Evolutionary conservation across 2,113 vertebrate species (phyloP), one percentile per base, ranked within the genome.

Genomic region (Zosterops japonicus): DNA sequence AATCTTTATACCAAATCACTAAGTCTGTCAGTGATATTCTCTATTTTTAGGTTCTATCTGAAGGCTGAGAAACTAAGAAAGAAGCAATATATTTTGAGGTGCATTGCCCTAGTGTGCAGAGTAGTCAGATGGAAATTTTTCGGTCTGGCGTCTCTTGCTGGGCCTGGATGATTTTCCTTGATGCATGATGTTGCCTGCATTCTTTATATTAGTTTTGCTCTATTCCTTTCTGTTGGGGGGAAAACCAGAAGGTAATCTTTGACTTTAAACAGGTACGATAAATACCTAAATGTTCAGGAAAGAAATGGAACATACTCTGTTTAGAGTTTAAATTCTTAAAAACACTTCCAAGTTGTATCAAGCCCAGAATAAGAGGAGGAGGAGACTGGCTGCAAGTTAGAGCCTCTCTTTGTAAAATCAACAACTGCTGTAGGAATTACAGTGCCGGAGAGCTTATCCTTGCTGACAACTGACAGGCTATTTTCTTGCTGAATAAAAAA

Each of bases 401-500:
- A 4, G 1, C 35, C 29, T 93, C 42, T 49, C 42, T 80, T 47
- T 42, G 25, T 59, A 68, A 91, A 95, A 89, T 91, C 87, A 91
- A 81, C 76, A 86, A 63, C 60, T 24, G 12, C 56, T 92, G 46
- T 69, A 1, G 2, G 76, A 95, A 80, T 94, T 74, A 47, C 36
- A 71, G 83, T 3, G 8, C 68, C 80, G 68, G 50, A 91, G 69
- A 94, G 20, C 39, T 83, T 64, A 63, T 81, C 41, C 49, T 56
- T 21, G 3, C 57, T 85, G 67, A 57, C 1, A 3, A 77, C 25
- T 95, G 88, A 93, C 92, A 96, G 57, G 67, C n/a, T 88, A 50
- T 88, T 83, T 94, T 79, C 85, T 74, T 36, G n/a, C 52, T 92
- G 91, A 94, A 95, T 93, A 82, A 95, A 86, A 94, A 92, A 87